Conservation (phyloP, 2,888 invertebrate genomes). For the Amblyteles armatorius region DNA sequence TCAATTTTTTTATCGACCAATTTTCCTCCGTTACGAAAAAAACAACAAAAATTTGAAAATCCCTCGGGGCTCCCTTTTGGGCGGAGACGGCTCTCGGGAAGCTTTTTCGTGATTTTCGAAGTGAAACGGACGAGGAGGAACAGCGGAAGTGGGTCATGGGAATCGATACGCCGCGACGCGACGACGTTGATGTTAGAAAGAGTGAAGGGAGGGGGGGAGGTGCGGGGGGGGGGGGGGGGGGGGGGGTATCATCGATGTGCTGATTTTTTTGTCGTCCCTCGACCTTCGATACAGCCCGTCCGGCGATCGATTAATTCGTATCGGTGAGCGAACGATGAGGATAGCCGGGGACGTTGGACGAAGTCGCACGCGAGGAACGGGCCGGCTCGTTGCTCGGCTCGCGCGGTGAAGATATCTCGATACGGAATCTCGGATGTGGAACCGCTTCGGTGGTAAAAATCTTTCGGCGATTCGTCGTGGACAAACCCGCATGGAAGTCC, state of each 20-base stretch:
- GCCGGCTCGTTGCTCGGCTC: neutral
- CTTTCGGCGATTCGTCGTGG: neutral
- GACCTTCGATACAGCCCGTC: conserved; percentile 22
- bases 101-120: conserved; percentile 30
- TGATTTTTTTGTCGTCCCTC: neutral
- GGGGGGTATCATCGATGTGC: conserved; percentile 46
- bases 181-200: conserved; percentile 51
- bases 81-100: neutral
- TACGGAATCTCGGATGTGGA: neutral
- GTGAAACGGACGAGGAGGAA: conserved; percentile 19
- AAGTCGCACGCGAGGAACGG: neutral
- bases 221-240: neutral
- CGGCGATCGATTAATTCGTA: conserved; percentile 37
- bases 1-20: neutral
- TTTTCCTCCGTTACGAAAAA: neutral
- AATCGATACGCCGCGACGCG: conserved; percentile 64
- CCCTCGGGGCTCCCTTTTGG: neutral
- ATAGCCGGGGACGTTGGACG: neutral
- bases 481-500: neutral
- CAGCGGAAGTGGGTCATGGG: conserved; percentile 63
- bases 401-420: neutral
- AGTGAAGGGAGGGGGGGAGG: conserved; percentile 20
- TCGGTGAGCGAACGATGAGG: conserved; percentile 6
- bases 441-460: neutral
- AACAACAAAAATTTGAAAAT: neutral